Conservation (phyloP, 2,797 vertebrate genomes). For the Gallinago solitaria region DNA sequence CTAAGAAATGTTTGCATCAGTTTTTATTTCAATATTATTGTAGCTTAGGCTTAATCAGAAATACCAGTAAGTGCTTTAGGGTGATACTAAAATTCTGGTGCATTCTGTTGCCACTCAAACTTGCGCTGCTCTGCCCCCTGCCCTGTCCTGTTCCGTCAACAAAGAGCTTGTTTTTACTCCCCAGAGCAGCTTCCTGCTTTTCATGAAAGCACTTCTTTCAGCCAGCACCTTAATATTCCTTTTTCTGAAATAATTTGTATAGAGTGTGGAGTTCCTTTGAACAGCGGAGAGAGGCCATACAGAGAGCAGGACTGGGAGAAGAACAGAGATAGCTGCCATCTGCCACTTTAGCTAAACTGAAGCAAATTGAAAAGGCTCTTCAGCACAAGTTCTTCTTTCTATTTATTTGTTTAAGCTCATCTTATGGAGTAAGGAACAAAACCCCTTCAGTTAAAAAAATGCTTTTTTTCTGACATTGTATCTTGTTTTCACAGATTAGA, state of each 20-base stretch:
- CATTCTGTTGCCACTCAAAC: constrained; percentile 14
- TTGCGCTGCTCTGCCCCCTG: neutral
- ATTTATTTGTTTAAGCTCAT: constrained; percentile 28
- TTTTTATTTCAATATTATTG: neutral
- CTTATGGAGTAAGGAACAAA: neutral
- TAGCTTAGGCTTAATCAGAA: neutral
- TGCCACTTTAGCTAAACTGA: constrained; percentile 59
- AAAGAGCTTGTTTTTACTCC: constrained; percentile 39
- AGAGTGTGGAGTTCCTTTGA: constrained; percentile 53
- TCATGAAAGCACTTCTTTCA: constrained; percentile 69
- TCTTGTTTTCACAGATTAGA: neutral
- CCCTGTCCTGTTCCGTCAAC: neutral
- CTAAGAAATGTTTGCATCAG: neutral
- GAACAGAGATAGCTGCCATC: constrained; percentile 61
- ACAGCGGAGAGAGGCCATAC: constrained; percentile 49
- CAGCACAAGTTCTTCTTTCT: constrained; percentile 45
- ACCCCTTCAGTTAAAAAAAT: neutral
- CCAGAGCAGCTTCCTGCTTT: constrained; percentile 63
- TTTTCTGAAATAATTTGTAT: constrained; percentile 67
- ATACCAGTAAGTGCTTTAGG: neutral
- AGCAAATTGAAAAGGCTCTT: constrained; percentile 43
- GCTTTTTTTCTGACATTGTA: neutral
- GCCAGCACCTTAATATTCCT: constrained; percentile 59
- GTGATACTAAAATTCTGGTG: neutral
- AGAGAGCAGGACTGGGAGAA: constrained; percentile 52